Conservation (phyloP, 2,113 vertebrate genomes). For the Mesembrinibis cayennensis region DNA sequence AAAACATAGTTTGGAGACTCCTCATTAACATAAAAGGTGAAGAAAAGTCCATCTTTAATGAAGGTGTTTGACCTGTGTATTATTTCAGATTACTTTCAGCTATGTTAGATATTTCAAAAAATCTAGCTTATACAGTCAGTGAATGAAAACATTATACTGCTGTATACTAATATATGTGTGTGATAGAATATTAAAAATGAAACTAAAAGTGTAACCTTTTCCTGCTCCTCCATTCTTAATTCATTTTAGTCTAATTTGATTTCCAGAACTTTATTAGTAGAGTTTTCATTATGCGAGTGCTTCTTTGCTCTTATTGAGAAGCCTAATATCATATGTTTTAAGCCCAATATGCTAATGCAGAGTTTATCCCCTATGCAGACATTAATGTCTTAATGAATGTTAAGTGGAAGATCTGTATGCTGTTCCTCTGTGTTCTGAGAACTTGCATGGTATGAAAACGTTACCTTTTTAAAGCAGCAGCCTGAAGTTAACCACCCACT, state of each 20-base stretch:
- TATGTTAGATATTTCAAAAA: not conserved
- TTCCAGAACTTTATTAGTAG: not conserved
- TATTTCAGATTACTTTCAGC: not conserved
- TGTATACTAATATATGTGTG: not conserved
- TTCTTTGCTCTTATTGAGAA: not conserved
- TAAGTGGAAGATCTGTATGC: not conserved
- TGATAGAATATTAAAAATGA: not conserved
- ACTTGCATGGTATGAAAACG: not conserved
- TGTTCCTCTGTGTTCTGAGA: not conserved
- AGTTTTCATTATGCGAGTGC: not conserved
- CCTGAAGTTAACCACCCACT: not conserved
- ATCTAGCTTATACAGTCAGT: not conserved
- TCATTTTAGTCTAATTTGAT: not conserved
- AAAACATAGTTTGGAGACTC: not conserved
- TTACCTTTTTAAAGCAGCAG: not conserved
- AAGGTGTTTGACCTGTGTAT: not conserved
- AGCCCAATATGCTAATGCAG: not conserved
- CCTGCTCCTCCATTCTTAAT: not conserved
- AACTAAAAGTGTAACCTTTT: not conserved
- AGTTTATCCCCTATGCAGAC: not conserved
- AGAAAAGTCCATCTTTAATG: not conserved
- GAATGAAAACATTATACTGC: not conserved
- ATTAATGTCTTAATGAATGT: not conserved
- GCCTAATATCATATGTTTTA: not conserved
- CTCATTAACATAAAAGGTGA: not conserved